Base-by-base conservation (phyloP, 2,888 invertebrate species). In the Drosophila helvetica region DNA sequence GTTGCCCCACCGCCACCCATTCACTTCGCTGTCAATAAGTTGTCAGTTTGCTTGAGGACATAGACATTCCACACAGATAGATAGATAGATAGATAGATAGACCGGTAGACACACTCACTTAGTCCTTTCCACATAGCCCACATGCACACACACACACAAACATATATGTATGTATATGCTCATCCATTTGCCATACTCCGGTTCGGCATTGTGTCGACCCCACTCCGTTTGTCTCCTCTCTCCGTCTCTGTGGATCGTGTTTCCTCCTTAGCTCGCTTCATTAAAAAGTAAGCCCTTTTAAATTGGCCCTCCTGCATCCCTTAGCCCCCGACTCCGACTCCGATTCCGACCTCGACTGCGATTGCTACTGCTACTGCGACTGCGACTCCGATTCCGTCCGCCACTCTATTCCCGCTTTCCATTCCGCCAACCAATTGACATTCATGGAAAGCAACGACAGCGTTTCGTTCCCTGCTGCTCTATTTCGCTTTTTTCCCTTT, bases 241-340 rank as follows among this genome's bases (percentile, higher is more conserved):
- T 25, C 22, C 43, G n/a, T 10, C 42, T 22, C 18, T 56, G 46
- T 38, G 12, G 33, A 57, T 55, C 25, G 52, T 73, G 50, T 56
- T 69, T 78, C 64, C 65, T 56, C 50, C 68, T 69, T 66, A 59
- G 67, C 69, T 70, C 61, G 85, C 77, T 87, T 87, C 85, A 87
- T 83, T 83, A 81, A 87, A 85, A 85, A 87, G 67, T 81, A 87
- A 87, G 87, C 73, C 88, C 85, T 81, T 85, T 83, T 83, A 84
- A 83, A 83, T 87, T 83, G 87, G 77, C 63, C 81, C 73, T 61
- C 61, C 57, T 12, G 18, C 46, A 45, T 47, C 60, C 38, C n/a
- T 7, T 7, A 47, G 27, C 30, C 46, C 27, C 30, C 55, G 22
- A 22, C 22, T 22, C 17, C 19, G 18, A 12, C 18, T 8, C 48